A percentile compares a stretch with the other conserved stretches of the same genome.
Evolutionary conservation across 2,888 invertebrate genomes (phyloP).

Genomic region (Drosophila seclusa): DNA sequence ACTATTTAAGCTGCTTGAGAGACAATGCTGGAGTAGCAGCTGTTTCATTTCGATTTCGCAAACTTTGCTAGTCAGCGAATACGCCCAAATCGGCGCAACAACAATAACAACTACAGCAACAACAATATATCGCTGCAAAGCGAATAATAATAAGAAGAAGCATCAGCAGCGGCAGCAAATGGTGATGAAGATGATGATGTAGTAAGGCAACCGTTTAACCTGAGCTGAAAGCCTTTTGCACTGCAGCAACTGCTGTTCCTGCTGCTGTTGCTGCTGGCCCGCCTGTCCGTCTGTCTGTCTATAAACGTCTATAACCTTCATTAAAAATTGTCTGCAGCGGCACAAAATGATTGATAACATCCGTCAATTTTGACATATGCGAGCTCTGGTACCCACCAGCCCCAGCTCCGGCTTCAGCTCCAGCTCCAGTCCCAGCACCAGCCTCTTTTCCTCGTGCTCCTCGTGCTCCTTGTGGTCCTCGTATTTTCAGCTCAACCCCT

Average conservation of each 20-base stretch:
- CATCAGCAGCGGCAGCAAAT: neutral
- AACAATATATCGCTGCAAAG: neutral
- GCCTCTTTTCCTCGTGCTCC: neutral
- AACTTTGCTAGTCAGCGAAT: slow-evolving; percentile 28
- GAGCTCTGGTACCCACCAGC: slow-evolving; percentile 42
- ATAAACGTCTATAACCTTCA: slow-evolving; percentile 78
- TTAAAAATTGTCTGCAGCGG: slow-evolving; percentile 80
- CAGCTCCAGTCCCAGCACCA: neutral
- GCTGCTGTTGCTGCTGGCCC: neutral
- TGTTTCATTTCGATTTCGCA: slow-evolving; percentile 20
- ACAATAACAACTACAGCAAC: slow-evolving; percentile 11
- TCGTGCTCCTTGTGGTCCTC: neutral
- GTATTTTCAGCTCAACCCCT: neutral
- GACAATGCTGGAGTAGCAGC: slow-evolving; percentile 19
- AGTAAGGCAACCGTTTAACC: slow-evolving; percentile 49
- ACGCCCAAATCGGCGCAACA: slow-evolving; percentile 27
- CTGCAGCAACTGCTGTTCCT: slow-evolving; percentile 26
- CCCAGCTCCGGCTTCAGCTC: neutral
- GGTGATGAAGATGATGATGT: slow-evolving; percentile 33
- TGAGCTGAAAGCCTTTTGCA: slow-evolving; percentile 36
- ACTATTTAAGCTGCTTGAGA: slow-evolving; percentile 20
- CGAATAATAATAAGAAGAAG: slow-evolving; percentile 6
- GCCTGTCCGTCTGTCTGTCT: slow-evolving; percentile 30
- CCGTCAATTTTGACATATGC: slow-evolving; percentile 81
- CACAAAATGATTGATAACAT: slow-evolving; percentile 80